Evolutionary conservation across 2,888 invertebrate species (phyloP).

Genomic region (Leptopilina myrica): DNA sequence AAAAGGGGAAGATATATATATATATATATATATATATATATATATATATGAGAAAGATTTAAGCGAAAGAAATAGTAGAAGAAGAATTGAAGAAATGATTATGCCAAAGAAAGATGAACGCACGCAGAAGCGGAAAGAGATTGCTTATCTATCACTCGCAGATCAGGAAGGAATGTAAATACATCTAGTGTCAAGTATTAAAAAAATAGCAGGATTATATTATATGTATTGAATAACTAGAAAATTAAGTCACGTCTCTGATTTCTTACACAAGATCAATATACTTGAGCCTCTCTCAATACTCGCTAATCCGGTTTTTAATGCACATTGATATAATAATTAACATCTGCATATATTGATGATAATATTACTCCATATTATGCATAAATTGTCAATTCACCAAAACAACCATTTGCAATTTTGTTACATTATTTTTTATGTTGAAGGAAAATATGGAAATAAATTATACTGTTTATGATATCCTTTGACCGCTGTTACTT

Average conservation of each 20-base stretch:
- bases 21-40: neutral
- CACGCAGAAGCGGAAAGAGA: conserved; percentile 26
- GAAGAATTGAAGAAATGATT: conserved; percentile 36
- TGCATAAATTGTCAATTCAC: neutral
- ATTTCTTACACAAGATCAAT: conserved; percentile 11
- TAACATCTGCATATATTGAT: neutral
- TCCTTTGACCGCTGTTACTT: no score
- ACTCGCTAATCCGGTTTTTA: conserved; percentile 1
- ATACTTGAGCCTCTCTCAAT: neutral
- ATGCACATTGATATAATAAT: neutral
- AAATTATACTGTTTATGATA: no score
- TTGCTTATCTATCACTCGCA: conserved; percentile 6
- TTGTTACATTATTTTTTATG: no score
- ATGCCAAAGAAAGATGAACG: conserved; percentile 4
- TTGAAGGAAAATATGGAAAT: no score
- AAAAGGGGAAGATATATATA: conserved; percentile 38
- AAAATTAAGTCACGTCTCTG: conserved; percentile 15
- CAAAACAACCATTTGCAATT: no score
- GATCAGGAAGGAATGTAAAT: conserved; percentile 27
- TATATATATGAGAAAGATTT: conserved; percentile 10
- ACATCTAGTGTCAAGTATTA: conserved; percentile 4
- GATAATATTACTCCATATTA: neutral
- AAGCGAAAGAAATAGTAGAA: neutral
- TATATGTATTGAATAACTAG: conserved; percentile 12
- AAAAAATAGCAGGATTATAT: neutral